These are phyloP conservation scores for Microcebus jonahi DNA, from an alignment of 2,113 vertebrate species.

Conservation along the genomic window DNA sequence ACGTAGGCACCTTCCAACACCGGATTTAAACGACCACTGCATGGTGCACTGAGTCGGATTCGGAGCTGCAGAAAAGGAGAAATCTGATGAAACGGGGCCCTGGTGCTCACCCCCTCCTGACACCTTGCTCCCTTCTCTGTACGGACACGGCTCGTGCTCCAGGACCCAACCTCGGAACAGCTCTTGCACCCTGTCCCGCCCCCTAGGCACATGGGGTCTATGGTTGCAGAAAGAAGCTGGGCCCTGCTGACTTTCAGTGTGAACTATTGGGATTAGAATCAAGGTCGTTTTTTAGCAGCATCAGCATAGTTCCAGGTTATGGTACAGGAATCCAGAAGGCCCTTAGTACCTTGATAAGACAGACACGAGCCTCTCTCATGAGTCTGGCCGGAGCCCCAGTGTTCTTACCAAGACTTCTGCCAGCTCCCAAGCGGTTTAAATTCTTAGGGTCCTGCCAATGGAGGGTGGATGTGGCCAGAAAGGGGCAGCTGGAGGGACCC, in stretches of 20 bases:
- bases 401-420: neutral
- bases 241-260: neutral
- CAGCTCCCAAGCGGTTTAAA: neutral
- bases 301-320: neutral
- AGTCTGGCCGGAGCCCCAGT: accelerated
- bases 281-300: accelerated
- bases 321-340: neutral
- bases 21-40: accelerated
- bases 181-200: neutral
- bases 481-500: accelerated
- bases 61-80: accelerated
- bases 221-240: neutral
- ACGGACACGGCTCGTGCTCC: neutral
- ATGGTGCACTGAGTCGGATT: accelerated
- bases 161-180: neutral
- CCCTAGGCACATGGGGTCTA: neutral
- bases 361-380: accelerated
- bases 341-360: neutral
- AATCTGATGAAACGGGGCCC: neutral
- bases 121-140: neutral
- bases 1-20: no score
- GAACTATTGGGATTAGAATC: neutral
- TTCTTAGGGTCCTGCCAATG: neutral
- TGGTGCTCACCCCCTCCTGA: accelerated
- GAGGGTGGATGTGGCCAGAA: neutral